These are phyloP conservation scores for Pomacea maculata DNA, from an alignment of 1,140 invertebrate genomes.

Conservation along the genomic window DNA sequence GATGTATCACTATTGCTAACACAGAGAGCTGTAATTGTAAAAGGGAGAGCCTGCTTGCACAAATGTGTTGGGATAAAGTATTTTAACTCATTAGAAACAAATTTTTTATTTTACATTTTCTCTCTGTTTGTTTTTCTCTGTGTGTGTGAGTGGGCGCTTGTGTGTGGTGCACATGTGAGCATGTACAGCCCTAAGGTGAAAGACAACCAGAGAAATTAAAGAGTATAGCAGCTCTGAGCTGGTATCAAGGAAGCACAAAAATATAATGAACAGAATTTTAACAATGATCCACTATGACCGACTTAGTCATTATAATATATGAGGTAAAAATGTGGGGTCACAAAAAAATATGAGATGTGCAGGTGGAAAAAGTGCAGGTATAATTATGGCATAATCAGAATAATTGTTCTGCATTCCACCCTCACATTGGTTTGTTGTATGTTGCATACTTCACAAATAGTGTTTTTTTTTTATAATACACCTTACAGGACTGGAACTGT, in stretches of 20 bases:
- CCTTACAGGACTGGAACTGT: constrained; percentile 57
- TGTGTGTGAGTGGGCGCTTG: background rate
- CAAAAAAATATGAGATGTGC: no score
- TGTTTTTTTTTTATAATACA: constrained; percentile 4
- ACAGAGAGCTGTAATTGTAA: no score
- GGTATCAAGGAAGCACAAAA: background rate
- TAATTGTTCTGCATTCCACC: no score
- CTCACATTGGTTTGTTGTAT: no score
- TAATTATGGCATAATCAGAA: no score
- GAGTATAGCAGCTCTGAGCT: background rate
- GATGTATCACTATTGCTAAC: no score
- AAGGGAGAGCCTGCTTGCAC: no score
- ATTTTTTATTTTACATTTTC: background rate
- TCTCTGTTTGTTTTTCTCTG: background rate
- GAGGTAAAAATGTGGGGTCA: no score
- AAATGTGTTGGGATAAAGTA: background rate
- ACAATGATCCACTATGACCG: background rate
- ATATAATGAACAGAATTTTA: background rate
- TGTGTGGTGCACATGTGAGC: background rate
- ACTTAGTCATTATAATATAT: no score
- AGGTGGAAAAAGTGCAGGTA: no score
- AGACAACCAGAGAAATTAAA: background rate
- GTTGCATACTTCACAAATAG: no score
- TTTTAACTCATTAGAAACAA: background rate
- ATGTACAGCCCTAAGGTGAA: background rate